Percentiles rank a stretch among this genome's conserved stretches.
Evolutionary conservation across 2,888 invertebrate genomes (phyloP).

Genomic region (Rugalucina vietnamica): DNA sequence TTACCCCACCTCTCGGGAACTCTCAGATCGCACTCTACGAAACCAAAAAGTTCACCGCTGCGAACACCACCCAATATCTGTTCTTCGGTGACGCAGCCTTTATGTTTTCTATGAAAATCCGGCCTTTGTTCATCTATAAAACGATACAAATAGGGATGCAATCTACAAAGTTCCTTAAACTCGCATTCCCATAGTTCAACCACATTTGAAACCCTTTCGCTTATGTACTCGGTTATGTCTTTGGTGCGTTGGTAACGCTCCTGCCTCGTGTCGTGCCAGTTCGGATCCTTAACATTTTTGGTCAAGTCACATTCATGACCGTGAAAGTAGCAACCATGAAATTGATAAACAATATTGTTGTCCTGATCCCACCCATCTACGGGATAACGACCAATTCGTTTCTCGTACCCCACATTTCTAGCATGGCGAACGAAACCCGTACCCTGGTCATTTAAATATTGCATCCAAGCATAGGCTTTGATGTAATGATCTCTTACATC

Average conservation of each 20-base stretch:
- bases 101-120: not conserved
- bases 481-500: slow-evolving; percentile 28
- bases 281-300: not conserved
- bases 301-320: not conserved
- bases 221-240: slow-evolving; percentile 10
- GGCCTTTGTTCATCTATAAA: not conserved
- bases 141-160: not conserved
- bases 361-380: slow-evolving; percentile 29
- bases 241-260: not conserved
- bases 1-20: slow-evolving; percentile 26
- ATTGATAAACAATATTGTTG: slow-evolving; percentile 34
- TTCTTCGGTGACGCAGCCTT: not conserved
- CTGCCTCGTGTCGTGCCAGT: not conserved
- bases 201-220: not conserved
- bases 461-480: slow-evolving; percentile 34
- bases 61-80: not conserved
- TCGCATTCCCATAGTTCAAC: slow-evolving; percentile 31
- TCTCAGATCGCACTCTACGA: slow-evolving; percentile 22
- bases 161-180: not conserved
- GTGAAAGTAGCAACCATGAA: slow-evolving; percentile 23
- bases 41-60: slow-evolving; percentile 3
- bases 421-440: slow-evolving; percentile 23
- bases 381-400: slow-evolving; percentile 19
- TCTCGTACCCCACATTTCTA: slow-evolving; percentile 32
- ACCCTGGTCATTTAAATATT: slow-evolving; percentile 30